Conservation (phyloP, 2,888 invertebrate genomes). For the Coleophora flavipennella region DNA sequence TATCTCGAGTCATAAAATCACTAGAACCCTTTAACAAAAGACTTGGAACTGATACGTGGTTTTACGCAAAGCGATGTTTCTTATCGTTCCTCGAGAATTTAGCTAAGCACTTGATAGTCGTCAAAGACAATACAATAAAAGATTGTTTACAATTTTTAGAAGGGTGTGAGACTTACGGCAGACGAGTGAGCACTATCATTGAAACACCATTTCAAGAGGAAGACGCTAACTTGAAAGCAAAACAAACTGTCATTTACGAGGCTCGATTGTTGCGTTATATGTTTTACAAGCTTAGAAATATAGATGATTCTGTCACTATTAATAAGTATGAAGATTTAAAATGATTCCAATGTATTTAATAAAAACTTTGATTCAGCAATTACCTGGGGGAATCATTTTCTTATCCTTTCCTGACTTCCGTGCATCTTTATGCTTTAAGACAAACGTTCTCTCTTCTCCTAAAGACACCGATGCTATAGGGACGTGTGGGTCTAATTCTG, state of each 20-base stretch:
- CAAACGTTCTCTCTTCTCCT: constrained; percentile 76
- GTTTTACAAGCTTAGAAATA: constrained; percentile 77
- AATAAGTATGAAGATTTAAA: constrained; percentile 69
- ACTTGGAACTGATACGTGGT: constrained; percentile 98
- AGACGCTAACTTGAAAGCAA: constrained; percentile 79
- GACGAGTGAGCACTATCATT: constrained; percentile 85
- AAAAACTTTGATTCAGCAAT: constrained; percentile 7
- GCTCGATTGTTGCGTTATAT: constrained; percentile 87
- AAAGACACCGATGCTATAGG: constrained; percentile 80
- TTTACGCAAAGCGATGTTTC: constrained; percentile 96
- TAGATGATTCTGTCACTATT: constrained; percentile 66
- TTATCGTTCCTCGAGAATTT: constrained; percentile 93
- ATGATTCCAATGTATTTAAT: constrained; percentile 33
- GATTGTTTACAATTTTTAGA: constrained; percentile 92
- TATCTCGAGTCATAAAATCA: constrained; percentile 97
- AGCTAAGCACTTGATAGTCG: constrained; percentile 90
- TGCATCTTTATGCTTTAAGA: constrained; percentile 74
- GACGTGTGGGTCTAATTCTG: constrained; percentile 71
- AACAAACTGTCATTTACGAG: constrained; percentile 93
- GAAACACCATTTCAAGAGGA: constrained; percentile 85
- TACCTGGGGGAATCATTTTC: constrained; percentile 56
- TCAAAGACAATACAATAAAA: constrained; percentile 88
- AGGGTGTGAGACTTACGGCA: constrained; percentile 90
- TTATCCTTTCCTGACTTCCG: constrained; percentile 60
- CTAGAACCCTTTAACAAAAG: constrained; percentile 94